Percentiles rank a stretch among this genome's conserved stretches.
Evolutionary conservation across 2,113 vertebrate species (phyloP).

Genomic region (Taxidea taxus): DNA sequence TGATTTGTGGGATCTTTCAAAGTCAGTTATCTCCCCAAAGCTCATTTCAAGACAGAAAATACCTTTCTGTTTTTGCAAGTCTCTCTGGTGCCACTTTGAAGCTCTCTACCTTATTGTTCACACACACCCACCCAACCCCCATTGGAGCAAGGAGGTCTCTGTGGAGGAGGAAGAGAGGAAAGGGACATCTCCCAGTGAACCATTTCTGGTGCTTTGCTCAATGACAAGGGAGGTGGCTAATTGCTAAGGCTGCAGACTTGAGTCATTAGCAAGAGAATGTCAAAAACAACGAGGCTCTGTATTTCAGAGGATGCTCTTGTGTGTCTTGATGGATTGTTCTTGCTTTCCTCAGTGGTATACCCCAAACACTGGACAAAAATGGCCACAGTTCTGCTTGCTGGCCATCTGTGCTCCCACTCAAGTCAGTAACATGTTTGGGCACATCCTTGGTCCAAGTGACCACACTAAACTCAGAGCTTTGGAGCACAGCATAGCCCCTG

Average conservation of each 20-base stretch:
- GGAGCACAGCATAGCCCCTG: too few relatives aligned
- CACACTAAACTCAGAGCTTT: not conserved
- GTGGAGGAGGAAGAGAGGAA: not conserved
- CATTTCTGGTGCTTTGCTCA: not conserved
- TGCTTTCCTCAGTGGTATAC: not conserved
- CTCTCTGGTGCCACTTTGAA: not conserved
- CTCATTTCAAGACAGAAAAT: not conserved
- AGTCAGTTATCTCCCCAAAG: not conserved
- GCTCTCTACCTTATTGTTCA: not conserved
- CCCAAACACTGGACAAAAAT: not conserved
- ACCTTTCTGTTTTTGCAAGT: not conserved
- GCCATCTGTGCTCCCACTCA: not conserved
- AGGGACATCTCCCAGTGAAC: too few relatives aligned
- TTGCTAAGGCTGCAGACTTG: not conserved
- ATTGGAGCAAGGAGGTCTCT: not conserved
- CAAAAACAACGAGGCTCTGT: not conserved
- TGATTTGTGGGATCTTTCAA: not conserved
- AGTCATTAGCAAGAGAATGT: not conserved
- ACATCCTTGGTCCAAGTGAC: rapidly evolving
- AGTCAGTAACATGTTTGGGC: not conserved
- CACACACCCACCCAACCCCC: too few relatives aligned
- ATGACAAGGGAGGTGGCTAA: not conserved
- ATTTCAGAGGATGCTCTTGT: not conserved
- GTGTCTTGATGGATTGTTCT: not conserved
- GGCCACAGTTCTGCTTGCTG: not conserved